Percentiles rank a stretch among this genome's conserved stretches.
These are phyloP conservation scores for Synergus gifuensis DNA, from an alignment of 2,888 invertebrate species.

Conservation along the genomic window DNA sequence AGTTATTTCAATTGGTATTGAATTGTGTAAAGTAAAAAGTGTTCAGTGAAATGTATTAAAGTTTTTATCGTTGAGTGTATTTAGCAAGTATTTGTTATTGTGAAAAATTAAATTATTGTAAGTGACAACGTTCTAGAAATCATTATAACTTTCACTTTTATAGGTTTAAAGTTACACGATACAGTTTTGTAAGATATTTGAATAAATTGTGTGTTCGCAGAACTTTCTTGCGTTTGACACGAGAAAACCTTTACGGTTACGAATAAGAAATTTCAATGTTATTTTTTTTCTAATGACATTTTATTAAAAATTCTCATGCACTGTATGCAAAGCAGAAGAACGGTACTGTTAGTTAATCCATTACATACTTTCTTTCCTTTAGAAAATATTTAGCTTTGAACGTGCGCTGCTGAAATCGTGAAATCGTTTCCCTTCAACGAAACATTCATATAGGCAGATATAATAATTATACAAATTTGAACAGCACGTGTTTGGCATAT, in stretches of 20 bases:
- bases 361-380: conserved; percentile 15
- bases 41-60: no score
- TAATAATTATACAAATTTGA: conserved; percentile 2
- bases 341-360: conserved; percentile 47
- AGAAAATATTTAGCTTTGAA: background rate
- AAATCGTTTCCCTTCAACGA: background rate
- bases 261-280: background rate
- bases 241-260: background rate
- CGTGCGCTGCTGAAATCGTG: background rate
- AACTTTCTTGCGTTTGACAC: conserved; percentile 35
- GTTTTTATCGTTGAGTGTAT: background rate
- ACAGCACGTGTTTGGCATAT: conserved; percentile 1
- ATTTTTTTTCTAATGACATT: background rate
- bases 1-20: no score
- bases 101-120: conserved; percentile 42
- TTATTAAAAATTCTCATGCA: background rate
- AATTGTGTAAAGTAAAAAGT: no score
- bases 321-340: conserved; percentile 2
- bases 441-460: background rate
- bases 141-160: conserved; percentile 40
- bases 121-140: conserved; percentile 43
- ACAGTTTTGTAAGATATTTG: conserved; percentile 45
- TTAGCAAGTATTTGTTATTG: conserved; percentile 1
- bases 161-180: conserved; percentile 41
- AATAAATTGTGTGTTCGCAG: conserved; percentile 17